A percentile compares a stretch with the other conserved stretches of the same genome.
phyloP scores from a whole-genome alignment of 2,797 vertebrate genomes.

The Allobates femoralis region DNA sequence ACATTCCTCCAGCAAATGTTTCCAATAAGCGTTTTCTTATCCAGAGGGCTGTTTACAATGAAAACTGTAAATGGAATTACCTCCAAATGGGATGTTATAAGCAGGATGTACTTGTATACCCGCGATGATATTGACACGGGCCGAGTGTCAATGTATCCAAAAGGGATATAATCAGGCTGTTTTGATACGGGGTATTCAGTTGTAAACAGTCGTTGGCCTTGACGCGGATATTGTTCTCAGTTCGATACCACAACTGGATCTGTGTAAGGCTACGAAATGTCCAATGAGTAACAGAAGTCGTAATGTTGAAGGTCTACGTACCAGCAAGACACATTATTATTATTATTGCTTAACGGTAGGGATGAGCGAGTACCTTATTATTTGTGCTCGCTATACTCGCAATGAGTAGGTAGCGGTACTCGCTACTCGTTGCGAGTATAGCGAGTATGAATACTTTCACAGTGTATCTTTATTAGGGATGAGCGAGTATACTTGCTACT shows the following conservation, averaged over 20 bases:
- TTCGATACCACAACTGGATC: constrained; percentile 1
- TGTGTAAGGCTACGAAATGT: neutral
- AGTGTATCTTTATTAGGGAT: too few species aligned
- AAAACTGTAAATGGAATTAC: constrained; percentile 51
- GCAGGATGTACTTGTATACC: constrained; percentile 54
- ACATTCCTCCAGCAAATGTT: constrained; percentile 40
- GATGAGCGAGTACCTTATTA: too few species aligned
- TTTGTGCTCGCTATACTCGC: too few species aligned
- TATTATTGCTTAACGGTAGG: too few species aligned
- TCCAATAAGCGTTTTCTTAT: constrained; percentile 42
- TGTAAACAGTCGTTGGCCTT: constrained; percentile 43
- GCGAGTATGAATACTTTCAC: too few species aligned
- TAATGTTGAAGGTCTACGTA: neutral
- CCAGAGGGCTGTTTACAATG: constrained; percentile 52
- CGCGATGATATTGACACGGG: constrained; percentile 20
- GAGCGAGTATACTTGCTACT: too few species aligned
- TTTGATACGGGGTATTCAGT: constrained; percentile 34
- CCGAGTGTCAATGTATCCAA: constrained; percentile 32
- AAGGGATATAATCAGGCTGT: constrained; percentile 42
- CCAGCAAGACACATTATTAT: neutral
- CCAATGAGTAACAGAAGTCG: neutral
- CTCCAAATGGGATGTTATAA: constrained; percentile 50
- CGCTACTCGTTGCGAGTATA: too few species aligned
- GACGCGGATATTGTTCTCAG: constrained; percentile 12
- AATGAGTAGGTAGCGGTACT: too few species aligned